Conservation (phyloP, 2,113 vertebrate species). For the Pelmatolapia mariae region DNA sequence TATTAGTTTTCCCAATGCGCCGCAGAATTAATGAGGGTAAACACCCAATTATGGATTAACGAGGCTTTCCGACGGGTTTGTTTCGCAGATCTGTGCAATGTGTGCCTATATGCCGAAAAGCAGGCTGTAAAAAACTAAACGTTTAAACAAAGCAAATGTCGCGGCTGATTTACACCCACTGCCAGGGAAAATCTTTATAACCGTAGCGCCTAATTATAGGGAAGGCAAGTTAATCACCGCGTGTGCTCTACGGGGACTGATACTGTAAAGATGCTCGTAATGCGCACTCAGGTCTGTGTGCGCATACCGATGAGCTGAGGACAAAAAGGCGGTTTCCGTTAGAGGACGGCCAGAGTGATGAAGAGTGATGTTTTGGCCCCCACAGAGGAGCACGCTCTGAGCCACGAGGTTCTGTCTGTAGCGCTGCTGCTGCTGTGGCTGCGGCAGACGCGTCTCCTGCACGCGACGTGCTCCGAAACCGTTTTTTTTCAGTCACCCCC, state of each 20-base stretch:
- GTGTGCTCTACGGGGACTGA: background rate
- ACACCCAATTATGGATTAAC: background rate
- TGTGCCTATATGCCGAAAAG: background rate
- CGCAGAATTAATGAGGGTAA: background rate
- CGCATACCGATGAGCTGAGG: slow-evolving; percentile 7
- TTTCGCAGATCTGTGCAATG: background rate
- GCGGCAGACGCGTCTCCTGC: slow-evolving; percentile 17
- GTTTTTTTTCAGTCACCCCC: rapidly evolving
- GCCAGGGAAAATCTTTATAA: background rate
- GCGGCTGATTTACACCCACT: background rate
- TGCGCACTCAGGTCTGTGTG: background rate
- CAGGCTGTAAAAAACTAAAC: background rate
- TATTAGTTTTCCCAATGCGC: background rate
- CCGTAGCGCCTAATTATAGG: background rate
- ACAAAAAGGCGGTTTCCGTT: background rate
- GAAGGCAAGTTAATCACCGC: background rate
- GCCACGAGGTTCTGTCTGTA: slow-evolving; percentile 25
- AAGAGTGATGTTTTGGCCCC: background rate
- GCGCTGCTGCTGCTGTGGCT: slow-evolving; percentile 22
- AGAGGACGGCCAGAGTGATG: background rate
- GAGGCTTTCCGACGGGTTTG: background rate
- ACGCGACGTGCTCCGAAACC: slow-evolving; percentile 1
- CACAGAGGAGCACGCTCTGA: slow-evolving; percentile 16
- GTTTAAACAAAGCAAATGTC: background rate
- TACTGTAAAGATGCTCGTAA: background rate